These are phyloP conservation scores for Leptinotarsa defecta DNA, from an alignment of 1,140 invertebrate genomes.

Conservation along the genomic window DNA sequence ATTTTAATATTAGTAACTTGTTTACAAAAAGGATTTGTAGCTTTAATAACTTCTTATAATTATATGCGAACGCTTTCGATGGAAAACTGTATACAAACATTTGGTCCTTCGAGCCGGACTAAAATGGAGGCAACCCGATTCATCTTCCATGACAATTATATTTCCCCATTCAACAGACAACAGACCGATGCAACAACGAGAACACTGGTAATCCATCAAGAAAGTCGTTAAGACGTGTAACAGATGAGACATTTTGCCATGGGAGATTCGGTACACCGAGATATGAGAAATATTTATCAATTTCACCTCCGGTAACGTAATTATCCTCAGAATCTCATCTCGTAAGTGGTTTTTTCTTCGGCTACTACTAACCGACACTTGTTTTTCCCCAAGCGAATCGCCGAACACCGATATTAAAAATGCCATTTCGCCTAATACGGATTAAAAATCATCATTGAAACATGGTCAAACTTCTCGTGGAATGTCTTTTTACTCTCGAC, in stretches of 20 bases:
- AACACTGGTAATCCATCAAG: too few relatives aligned
- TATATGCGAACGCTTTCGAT: too few relatives aligned
- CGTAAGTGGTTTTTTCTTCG: neutral
- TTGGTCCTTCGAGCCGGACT: too few relatives aligned
- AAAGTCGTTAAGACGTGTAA: too few relatives aligned
- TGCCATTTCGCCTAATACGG: neutral
- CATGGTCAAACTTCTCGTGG: neutral
- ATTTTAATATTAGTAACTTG: too few relatives aligned
- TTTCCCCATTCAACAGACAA: too few relatives aligned
- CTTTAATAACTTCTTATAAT: too few relatives aligned
- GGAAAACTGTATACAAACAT: too few relatives aligned
- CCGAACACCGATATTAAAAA: neutral
- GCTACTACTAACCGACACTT: constrained; percentile 3
- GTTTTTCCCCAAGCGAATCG: constrained; percentile 1
- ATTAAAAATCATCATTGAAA: neutral
- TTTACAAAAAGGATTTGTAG: too few relatives aligned
- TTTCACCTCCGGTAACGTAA: constrained; percentile 1
- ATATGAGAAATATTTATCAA: neutral
- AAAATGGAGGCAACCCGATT: too few relatives aligned
- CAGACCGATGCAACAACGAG: too few relatives aligned
- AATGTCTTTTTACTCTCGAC: neutral
- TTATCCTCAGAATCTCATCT: neutral
- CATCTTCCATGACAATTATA: too few relatives aligned
- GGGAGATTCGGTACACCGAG: neutral
- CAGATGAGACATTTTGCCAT: neutral